Evolutionary conservation across 53 echinoderm and acorn worm genomes (phyloP).

Genomic region (Crossaster papposus): DNA sequence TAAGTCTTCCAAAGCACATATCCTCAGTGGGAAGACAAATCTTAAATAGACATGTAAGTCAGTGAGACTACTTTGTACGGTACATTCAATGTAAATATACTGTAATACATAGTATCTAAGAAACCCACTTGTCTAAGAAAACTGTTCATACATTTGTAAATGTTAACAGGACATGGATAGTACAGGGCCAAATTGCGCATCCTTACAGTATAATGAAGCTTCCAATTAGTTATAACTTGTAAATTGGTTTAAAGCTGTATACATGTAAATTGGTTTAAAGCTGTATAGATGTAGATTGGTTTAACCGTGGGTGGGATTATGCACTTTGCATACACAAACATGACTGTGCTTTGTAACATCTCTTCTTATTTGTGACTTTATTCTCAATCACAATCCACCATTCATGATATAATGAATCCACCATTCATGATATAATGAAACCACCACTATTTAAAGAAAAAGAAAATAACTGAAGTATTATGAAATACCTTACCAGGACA

Average conservation of each 20-base stretch:
- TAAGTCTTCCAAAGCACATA: not conserved
- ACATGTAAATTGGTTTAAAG: not conserved
- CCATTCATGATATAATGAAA: no score
- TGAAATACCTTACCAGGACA: no score
- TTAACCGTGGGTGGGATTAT: constrained; percentile 4
- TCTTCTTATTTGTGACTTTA: not conserved
- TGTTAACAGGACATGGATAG: not conserved
- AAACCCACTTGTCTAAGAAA: constrained; percentile 29
- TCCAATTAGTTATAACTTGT: not conserved
- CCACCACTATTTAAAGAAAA: no score
- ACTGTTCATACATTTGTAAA: not conserved
- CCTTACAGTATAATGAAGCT: no score
- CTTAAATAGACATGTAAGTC: not conserved
- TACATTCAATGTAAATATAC: not conserved
- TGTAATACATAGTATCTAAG: not conserved
- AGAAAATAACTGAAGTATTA: no score
- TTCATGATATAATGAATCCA: no score
- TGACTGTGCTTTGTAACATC: not conserved
- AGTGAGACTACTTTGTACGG: not conserved
- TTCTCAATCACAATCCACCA: no score
- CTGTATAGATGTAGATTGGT: not conserved
- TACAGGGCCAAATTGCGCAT: not conserved
- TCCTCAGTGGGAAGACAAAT: not conserved
- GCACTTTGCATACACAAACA: not conserved
- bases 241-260: not conserved